Base-by-base conservation (phyloP, 2,113 vertebrate genomes). In the Odobenus rosmarus region DNA sequence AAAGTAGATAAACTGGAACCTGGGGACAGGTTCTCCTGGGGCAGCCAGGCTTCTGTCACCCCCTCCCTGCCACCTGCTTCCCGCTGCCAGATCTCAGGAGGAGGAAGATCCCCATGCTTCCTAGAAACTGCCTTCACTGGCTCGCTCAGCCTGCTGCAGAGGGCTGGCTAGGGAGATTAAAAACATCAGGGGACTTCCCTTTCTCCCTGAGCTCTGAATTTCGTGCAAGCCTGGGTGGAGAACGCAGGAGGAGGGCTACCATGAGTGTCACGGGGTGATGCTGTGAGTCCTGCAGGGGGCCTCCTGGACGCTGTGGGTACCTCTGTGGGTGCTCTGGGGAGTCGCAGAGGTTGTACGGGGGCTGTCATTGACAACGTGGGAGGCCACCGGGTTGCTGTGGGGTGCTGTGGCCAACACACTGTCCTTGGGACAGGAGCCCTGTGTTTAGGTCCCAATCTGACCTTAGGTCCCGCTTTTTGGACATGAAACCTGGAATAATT, bases 231-330 rank as follows among this genome's bases (percentile, higher is more conserved):
- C 64, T 36, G 7, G 36, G 21, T 39, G 31, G 51, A 83, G 49
- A 49, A 26, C 1, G 0, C 4, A 76, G 83, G 80, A 83, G 51
- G 18, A 21, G 16, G 0, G 80, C 16, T 14, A 18, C 24, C 3
- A 0, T 0, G 18, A 26, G 61, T 6, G 59, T 46, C 1, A 0
- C 1, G 9, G 42, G 1, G 24, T 4, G 5, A 21, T 53, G 42
- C 18, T 21, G 23, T 12, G n/a, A 46, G 15, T 77, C 8, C 1
- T 3, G 6, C 2, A 7, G 72, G 39, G 14, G 3, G 24, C 81
- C 36, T 61, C 31, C 21, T 14, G 51, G 42, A 9, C 42, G 21
- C n/a, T 36, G 23, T 23, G 21, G 9, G 84, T 21, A 6, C 28
- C 42, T 46, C 83, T 86, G 83, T 31, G 42, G 23, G 46, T 76